Evolutionary conservation across 2,113 vertebrate species (phyloP).

Genomic region (Trogon melanurus): DNA sequence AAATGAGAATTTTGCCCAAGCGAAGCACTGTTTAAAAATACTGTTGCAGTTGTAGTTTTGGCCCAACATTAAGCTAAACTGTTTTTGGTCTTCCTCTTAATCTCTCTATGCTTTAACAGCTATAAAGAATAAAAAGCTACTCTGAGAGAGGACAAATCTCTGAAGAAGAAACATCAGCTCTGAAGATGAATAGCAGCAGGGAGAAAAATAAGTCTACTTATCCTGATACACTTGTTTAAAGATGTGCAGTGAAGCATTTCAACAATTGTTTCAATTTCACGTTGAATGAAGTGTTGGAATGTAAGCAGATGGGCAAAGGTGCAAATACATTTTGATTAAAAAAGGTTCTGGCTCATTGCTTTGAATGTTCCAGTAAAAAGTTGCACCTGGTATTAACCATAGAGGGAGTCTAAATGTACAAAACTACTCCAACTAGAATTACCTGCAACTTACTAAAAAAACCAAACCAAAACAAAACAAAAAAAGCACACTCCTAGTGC

Average conservation of each 20-base stretch:
- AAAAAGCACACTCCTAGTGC: neutral
- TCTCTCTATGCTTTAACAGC: neutral
- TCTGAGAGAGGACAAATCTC: neutral
- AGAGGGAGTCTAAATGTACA: neutral
- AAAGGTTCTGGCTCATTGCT: neutral
- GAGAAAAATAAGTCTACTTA: neutral
- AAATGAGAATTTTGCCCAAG: neutral
- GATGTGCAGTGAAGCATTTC: neutral
- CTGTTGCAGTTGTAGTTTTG: neutral
- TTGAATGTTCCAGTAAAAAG: neutral
- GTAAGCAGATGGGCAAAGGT: neutral
- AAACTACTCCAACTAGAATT: neutral
- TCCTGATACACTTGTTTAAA: neutral
- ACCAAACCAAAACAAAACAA: too few relatives aligned
- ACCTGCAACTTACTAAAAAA: neutral
- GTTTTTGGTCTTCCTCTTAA: neutral
- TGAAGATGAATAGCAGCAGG: neutral
- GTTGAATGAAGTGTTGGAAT: neutral
- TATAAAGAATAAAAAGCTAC: neutral
- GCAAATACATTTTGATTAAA: neutral
- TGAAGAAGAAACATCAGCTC: neutral
- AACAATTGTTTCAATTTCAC: neutral
- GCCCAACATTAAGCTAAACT: neutral
- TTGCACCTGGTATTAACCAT: neutral
- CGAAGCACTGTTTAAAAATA: neutral